These are phyloP conservation scores for Heteromurus nitidus DNA, from an alignment of 2,888 invertebrate genomes.

Conservation along the genomic window DNA sequence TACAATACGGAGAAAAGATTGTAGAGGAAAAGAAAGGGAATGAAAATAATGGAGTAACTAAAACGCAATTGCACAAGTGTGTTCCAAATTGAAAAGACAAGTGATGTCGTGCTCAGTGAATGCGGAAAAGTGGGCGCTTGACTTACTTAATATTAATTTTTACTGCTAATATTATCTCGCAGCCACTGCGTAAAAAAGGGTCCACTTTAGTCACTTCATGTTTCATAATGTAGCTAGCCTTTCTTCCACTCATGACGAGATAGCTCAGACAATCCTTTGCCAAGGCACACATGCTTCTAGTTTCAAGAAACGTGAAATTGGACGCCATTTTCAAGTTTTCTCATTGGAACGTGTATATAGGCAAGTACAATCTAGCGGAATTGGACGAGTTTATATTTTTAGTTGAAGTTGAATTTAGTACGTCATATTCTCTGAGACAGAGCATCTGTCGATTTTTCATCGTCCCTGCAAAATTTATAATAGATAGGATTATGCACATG, in stretches of 20 bases:
- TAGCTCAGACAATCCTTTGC: no score
- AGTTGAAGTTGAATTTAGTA: background rate
- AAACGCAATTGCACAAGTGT: background rate
- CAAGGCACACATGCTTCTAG: background rate
- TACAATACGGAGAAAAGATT: no score
- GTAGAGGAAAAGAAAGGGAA: background rate
- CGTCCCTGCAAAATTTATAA: background rate
- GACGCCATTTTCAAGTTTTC: background rate
- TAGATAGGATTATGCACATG: background rate
- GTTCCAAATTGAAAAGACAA: conserved; percentile 3
- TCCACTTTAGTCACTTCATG: no score
- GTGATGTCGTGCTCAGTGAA: background rate
- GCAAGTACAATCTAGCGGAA: no score
- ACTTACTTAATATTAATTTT: background rate
- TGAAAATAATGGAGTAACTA: background rate
- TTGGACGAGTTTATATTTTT: no score
- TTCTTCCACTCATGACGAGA: no score
- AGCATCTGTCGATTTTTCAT: no score
- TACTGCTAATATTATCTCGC: background rate
- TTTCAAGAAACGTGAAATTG: background rate
- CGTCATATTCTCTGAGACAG: background rate
- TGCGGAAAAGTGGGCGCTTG: background rate
- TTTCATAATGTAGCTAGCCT: no score
- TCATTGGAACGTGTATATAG: background rate
- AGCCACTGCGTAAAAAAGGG: no score